Conservation (phyloP, 2,797 vertebrate genomes). For the Florisuga fusca region DNA sequence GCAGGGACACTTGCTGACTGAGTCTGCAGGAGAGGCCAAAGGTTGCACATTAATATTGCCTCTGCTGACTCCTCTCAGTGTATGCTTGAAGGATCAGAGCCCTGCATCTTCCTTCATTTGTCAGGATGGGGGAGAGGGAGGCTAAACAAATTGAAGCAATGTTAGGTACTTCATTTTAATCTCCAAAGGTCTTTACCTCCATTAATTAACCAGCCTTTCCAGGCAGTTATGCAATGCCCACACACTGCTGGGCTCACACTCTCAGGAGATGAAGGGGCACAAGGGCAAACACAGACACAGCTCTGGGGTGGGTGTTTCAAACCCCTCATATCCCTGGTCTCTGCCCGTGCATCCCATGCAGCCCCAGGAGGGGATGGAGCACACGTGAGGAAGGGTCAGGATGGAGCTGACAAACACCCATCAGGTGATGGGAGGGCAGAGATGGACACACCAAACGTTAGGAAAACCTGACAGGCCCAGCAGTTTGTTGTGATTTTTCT, state of each 20-base stretch:
- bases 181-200: background rate
- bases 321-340: background rate
- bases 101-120: background rate
- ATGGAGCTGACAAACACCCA: accelerated
- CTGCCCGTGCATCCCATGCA: background rate
- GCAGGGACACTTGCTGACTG: background rate
- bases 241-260: no score
- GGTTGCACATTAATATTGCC: background rate
- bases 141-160: background rate
- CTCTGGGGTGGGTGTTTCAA: background rate
- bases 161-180: background rate
- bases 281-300: background rate
- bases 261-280: background rate
- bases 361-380: background rate
- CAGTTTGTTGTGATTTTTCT: background rate
- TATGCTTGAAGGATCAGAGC: background rate
- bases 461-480: background rate
- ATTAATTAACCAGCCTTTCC: background rate
- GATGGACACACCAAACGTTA: background rate
- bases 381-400: accelerated
- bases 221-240: background rate
- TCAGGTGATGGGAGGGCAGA: accelerated
- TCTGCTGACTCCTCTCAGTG: background rate
- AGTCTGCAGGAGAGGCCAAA: background rate
- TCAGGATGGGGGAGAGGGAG: background rate